Percentiles rank a stretch among this genome's conserved stretches.
Evolutionary conservation across 2,888 invertebrate species (phyloP).

Genomic region (Drosophila suboccidentalis): DNA sequence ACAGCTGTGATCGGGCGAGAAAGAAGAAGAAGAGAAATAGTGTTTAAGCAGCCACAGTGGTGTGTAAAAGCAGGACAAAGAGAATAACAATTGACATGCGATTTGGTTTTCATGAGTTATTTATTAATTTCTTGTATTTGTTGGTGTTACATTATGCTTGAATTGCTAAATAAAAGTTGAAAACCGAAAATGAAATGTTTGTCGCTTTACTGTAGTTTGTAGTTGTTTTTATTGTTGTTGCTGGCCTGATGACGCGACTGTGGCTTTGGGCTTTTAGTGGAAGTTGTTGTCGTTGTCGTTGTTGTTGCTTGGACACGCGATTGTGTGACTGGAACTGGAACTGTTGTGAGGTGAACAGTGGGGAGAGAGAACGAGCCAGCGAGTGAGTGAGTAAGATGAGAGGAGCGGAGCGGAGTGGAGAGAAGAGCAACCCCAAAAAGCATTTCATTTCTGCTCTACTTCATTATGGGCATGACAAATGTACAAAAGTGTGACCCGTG

Average conservation of each 20-base stretch:
- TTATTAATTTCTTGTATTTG: background rate
- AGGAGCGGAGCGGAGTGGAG: background rate
- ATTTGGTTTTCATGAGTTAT: background rate
- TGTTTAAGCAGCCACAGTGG: background rate
- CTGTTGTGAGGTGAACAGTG: slow-evolving; percentile 18
- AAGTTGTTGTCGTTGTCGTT: slow-evolving; percentile 41
- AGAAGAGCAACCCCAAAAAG: slow-evolving; percentile 57
- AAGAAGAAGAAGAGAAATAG: background rate
- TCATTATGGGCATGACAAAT: slow-evolving; percentile 71
- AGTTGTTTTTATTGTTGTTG: slow-evolving; percentile 16
- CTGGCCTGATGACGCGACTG: slow-evolving; percentile 43
- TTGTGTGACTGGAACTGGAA: slow-evolving; percentile 42
- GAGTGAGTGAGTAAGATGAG: background rate
- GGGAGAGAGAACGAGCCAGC: background rate
- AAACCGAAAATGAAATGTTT: slow-evolving; percentile 39
- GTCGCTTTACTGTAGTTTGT: slow-evolving; percentile 20
- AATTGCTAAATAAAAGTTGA: slow-evolving; percentile 4
- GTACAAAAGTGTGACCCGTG: slow-evolving; percentile 47
- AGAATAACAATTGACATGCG: background rate
- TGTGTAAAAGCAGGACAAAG: background rate
- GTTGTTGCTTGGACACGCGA: slow-evolving; percentile 60
- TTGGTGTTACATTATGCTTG: too few relatives aligned
- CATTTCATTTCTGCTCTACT: slow-evolving; percentile 65
- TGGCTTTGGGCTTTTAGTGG: slow-evolving; percentile 35
- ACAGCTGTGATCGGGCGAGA: slow-evolving; percentile 10